A percentile compares a stretch with the other conserved stretches of the same genome.
These are phyloP conservation scores for Drosophila mayaguana DNA, from an alignment of 2,888 invertebrate genomes.

Conservation along the genomic window DNA sequence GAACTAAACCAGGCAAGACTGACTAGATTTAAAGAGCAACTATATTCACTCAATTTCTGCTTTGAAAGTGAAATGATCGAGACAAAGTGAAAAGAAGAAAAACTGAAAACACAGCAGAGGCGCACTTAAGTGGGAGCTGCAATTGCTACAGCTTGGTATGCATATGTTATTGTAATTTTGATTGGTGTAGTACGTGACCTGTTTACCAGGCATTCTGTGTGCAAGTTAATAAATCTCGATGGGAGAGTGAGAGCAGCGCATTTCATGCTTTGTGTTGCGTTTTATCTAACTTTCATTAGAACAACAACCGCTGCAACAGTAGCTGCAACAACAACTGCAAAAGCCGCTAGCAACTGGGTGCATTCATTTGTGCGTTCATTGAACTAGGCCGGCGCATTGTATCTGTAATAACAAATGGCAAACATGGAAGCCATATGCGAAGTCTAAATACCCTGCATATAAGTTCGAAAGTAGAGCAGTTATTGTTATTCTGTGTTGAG, in stretches of 20 bases:
- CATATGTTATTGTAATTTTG: slow-evolving; percentile 22
- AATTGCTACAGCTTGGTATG: slow-evolving; percentile 18
- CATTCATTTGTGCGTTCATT: slow-evolving; percentile 73
- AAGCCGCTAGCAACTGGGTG: slow-evolving; percentile 42
- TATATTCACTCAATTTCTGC: not conserved
- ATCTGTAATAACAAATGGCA: slow-evolving; percentile 38
- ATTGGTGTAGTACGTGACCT: slow-evolving; percentile 19
- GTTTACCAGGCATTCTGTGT: slow-evolving; percentile 43
- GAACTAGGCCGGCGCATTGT: slow-evolving; percentile 75
- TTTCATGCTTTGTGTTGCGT: slow-evolving; percentile 35
- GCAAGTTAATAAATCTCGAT: slow-evolving; percentile 58
- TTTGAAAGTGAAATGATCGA: not conserved
- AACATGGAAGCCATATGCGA: slow-evolving; percentile 62
- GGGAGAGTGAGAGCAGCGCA: slow-evolving; percentile 31
- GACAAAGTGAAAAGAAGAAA: not conserved
- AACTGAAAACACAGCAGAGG: not conserved
- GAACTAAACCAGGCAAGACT: too few species aligned
- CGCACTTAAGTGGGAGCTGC: not conserved
- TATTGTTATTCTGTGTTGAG: not conserved
- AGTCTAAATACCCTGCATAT: slow-evolving; percentile 32
- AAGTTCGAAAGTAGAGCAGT: not conserved
- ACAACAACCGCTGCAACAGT: slow-evolving; percentile 47
- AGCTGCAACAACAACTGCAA: slow-evolving; percentile 29
- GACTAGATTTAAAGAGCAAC: not conserved
- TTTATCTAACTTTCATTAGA: slow-evolving; percentile 76